A percentile compares a stretch with the other conserved stretches of the same genome.
Evolutionary conservation across 2,797 vertebrate species (phyloP).

Genomic region (Clarias pachynema): DNA sequence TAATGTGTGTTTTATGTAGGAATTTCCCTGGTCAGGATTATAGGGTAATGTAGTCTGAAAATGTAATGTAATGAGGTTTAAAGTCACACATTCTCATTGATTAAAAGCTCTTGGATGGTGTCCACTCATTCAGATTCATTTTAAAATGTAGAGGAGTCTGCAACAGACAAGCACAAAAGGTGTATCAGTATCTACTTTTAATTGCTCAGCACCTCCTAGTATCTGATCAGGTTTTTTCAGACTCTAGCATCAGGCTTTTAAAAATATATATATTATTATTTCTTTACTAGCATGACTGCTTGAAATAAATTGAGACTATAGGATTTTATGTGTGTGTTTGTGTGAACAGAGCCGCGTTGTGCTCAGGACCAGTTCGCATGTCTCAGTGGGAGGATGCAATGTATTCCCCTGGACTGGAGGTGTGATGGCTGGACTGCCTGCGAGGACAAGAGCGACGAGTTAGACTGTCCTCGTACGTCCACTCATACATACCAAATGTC

Average conservation of each 20-base stretch:
- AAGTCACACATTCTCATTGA: not conserved
- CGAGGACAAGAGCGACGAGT: constrained; percentile 94
- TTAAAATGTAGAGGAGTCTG: not conserved
- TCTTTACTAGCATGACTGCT: not conserved
- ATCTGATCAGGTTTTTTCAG: not conserved
- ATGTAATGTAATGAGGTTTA: not conserved
- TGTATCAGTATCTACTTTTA: not conserved
- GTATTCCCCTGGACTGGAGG: constrained; percentile 93
- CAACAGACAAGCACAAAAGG: not conserved
- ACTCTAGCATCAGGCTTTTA: not conserved
- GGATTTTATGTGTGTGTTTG: constrained; percentile 6
- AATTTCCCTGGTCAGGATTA: not conserved
- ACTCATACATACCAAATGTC: not conserved
- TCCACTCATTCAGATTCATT: not conserved
- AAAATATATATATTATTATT: not conserved
- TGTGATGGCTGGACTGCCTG: constrained; percentile 96
- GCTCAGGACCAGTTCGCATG: constrained; percentile 91
- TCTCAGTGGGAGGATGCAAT: constrained; percentile 92
- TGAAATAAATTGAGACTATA: not conserved
- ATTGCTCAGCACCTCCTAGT: not conserved
- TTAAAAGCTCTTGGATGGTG: not conserved
- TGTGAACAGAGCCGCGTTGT: constrained; percentile 87
- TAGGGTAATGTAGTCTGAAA: not conserved
- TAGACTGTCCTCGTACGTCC: constrained; percentile 89
- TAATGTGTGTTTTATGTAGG: not conserved